Percentiles rank a stretch among this genome's conserved stretches.
Conservation (phyloP, 2,888 invertebrate genomes). For the Sisyra terminalis region DNA sequence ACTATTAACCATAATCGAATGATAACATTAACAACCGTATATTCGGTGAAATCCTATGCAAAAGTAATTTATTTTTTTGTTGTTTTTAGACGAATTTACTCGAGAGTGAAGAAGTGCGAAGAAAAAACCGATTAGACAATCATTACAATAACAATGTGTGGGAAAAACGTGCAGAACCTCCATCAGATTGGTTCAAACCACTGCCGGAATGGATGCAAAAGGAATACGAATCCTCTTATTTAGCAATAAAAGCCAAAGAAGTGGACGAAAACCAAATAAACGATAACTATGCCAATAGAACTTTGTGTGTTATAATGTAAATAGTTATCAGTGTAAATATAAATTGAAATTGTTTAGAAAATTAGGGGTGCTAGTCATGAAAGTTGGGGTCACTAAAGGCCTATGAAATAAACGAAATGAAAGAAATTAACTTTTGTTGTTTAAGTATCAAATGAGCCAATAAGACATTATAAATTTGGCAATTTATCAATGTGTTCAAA, state of each 20-base stretch:
- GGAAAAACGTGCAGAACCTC: conserved; percentile 58
- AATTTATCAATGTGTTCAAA: too few species aligned
- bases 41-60: too few species aligned
- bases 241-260: conserved; percentile 46
- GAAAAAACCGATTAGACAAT: conserved; percentile 40
- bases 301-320: conserved; percentile 19
- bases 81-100: conserved; percentile 42
- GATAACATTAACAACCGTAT: too few species aligned
- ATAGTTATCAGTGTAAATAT: conserved; percentile 3
- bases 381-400: too few species aligned
- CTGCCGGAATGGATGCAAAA: conserved; percentile 60
- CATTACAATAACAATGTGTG: conserved; percentile 65
- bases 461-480: too few species aligned
- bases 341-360: not conserved
- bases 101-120: conserved; percentile 50
- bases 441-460: too few species aligned
- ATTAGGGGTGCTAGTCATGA: too few species aligned
- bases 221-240: conserved; percentile 46
- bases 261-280: conserved; percentile 27
- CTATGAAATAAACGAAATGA: too few species aligned
- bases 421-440: too few species aligned
- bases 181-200: conserved; percentile 65
- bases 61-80: too few species aligned
- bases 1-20: too few species aligned
- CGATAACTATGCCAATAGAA: conserved; percentile 12